A percentile compares a stretch with the other conserved stretches of the same genome.
Evolutionary conservation across 1,140 invertebrate genomes (phyloP).

Genomic region (Paramacrobiotus metropolitanus): DNA sequence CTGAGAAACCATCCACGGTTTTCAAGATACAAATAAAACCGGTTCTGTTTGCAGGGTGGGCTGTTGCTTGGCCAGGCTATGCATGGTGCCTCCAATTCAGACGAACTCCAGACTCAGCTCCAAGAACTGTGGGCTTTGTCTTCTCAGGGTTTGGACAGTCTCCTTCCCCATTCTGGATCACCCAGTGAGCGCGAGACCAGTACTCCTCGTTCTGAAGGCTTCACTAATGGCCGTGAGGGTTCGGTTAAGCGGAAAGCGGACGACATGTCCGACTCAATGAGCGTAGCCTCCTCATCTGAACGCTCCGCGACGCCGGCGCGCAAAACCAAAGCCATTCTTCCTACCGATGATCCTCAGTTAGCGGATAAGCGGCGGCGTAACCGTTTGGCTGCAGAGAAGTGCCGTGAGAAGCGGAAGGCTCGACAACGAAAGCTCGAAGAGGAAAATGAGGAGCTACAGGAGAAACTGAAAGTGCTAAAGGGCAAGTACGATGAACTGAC

Average conservation of each 20-base stretch:
- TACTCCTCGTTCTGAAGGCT: too few relatives aligned
- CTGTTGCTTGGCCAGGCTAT: too few relatives aligned
- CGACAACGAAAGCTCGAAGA: background rate
- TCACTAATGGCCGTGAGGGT: too few relatives aligned
- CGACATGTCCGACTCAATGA: background rate
- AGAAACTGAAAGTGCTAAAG: background rate
- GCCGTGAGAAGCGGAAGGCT: background rate
- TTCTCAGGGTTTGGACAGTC: too few relatives aligned
- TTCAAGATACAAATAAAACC: too few relatives aligned
- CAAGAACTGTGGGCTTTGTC: too few relatives aligned
- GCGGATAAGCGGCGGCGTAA: background rate
- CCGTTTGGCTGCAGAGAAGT: background rate
- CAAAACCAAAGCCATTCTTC: background rate
- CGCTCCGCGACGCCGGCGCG: background rate
- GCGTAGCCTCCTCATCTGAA: background rate
- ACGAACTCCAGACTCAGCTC: too few relatives aligned
- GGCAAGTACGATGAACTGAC: background rate
- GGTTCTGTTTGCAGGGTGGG: too few relatives aligned
- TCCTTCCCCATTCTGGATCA: too few relatives aligned
- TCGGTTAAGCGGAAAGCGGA: background rate
- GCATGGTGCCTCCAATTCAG: too few relatives aligned
- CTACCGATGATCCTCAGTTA: background rate
- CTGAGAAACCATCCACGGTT: too few relatives aligned
- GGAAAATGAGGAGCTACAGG: background rate
- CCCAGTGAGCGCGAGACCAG: too few relatives aligned